Percentiles rank a stretch among this genome's conserved stretches.
These are phyloP conservation scores for Liasis olivaceus DNA, from an alignment of 2,797 vertebrate genomes.

Conservation along the genomic window DNA sequence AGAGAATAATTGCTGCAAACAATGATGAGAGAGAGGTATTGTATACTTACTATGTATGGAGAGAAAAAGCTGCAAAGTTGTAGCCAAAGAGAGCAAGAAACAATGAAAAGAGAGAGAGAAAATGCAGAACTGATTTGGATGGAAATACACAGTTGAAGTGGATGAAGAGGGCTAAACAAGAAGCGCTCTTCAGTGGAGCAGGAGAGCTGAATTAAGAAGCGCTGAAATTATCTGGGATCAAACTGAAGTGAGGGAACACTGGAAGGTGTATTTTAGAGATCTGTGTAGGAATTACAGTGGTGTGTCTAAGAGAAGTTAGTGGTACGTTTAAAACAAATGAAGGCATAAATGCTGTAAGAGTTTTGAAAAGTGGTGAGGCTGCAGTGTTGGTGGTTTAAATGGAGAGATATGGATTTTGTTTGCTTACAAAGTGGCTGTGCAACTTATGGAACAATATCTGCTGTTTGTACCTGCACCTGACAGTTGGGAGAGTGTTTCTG, in stretches of 20 bases:
- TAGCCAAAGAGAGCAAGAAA: too few relatives aligned
- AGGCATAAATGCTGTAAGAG: neutral
- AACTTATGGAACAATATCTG: neutral
- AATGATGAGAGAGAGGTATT: too few relatives aligned
- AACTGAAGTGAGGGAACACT: neutral
- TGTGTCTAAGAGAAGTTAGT: neutral
- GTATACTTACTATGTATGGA: too few relatives aligned
- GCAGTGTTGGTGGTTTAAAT: neutral
- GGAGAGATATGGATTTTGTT: neutral
- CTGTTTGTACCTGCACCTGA: neutral
- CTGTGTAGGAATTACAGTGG: neutral
- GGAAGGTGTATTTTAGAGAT: neutral
- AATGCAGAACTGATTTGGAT: neutral
- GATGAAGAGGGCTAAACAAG: neutral
- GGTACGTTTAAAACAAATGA: neutral
- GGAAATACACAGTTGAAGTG: neutral
- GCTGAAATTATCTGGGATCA: neutral
- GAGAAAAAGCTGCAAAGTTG: too few relatives aligned
- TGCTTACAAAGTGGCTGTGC: neutral
- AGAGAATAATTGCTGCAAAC: neutral
- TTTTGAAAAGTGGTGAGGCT: neutral
- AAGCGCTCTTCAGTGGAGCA: neutral
- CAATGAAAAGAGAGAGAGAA: neutral
- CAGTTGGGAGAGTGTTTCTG: neutral
- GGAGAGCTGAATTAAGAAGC: neutral